These are phyloP conservation scores for Epirrhoe tristata DNA, from an alignment of 2,888 invertebrate genomes.

Conservation along the genomic window DNA sequence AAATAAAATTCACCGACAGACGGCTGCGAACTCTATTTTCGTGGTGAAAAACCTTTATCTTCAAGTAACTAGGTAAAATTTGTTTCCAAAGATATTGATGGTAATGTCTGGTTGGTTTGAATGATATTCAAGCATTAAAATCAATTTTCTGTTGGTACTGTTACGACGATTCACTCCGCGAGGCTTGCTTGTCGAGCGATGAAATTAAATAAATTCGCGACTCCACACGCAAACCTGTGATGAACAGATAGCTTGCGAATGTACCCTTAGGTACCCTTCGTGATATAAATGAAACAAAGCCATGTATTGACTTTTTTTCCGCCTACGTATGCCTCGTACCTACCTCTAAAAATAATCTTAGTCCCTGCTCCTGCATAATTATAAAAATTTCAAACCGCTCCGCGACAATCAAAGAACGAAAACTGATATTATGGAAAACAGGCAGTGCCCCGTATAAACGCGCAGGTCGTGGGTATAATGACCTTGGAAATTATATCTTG, in stretches of 20 bases:
- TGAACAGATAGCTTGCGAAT: constrained; percentile 40
- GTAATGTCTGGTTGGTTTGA: constrained; percentile 54
- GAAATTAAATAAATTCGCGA: constrained; percentile 62
- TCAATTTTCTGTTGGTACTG: constrained; percentile 56
- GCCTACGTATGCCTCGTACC: constrained; percentile 4
- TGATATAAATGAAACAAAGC: constrained; percentile 35
- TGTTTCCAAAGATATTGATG: constrained; percentile 48
- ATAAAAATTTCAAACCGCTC: background rate
- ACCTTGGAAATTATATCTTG: constrained; percentile 64
- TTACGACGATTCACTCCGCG: constrained; percentile 49
- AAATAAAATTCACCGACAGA: constrained; percentile 25
- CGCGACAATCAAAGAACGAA: constrained; percentile 16
- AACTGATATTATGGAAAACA: constrained; percentile 37
- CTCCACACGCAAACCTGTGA: constrained; percentile 53
- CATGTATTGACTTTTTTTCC: constrained; percentile 34
- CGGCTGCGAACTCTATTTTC: constrained; percentile 12
- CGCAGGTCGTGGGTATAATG: constrained; percentile 43
- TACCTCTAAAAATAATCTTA: constrained; percentile 17
- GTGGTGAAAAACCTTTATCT: constrained; percentile 21
- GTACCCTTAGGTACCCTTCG: constrained; percentile 45
- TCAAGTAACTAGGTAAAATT: constrained; percentile 47
- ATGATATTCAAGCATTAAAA: constrained; percentile 51
- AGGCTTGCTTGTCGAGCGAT: constrained; percentile 47
- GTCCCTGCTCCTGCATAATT: constrained; percentile 1
- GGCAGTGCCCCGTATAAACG: constrained; percentile 30